Evolutionary conservation across 2,888 invertebrate species (phyloP), one percentile per base, ranked within the genome.

Genomic region (Amorpha juglandis): DNA sequence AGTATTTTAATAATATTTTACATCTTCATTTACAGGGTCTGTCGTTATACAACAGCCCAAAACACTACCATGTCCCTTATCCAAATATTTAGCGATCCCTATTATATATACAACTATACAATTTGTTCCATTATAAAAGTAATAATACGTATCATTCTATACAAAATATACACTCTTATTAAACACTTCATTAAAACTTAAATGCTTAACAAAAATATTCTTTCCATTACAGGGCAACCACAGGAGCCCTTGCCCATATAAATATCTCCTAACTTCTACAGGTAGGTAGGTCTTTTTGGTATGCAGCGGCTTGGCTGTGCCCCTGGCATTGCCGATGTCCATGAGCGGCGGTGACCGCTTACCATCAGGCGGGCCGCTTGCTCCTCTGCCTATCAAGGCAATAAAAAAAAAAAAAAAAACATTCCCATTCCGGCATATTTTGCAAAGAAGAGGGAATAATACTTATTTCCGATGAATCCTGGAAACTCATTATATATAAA

Each of bases 401-500:
- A n/a, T n/a, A n/a, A n/a, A n/a, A n/a, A n/a, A n/a, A n/a, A n/a
- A n/a, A n/a, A n/a, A n/a, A n/a, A n/a, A n/a, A n/a, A n/a, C 71
- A 71, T n/a, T 68, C 70, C 0, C 50, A 75, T 33, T 67, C 74
- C 0, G 71, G 72, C 7, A 55, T 78, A 51, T 51, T 51, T 21
- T 51, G 4, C 51, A 19, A 21, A 21, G 51, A 51, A 51, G 51
- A 21, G 9, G 51, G 27, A 51, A 51, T 21, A 21, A 51, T 51
- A 8, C 6, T 73, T 69, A 8, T 74, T n/a, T n/a, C n/a, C 50
- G 35, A 73, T 3, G 68, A 72, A 47, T 69, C 73, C 14, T 75
- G 74, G 70, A 75, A 75, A 71, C 63, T 78, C 0, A 62, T 79
- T 6, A 58, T 77, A 0, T 78, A 75, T 64, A 58, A 68, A 42